phyloP scores from a whole-genome alignment of 2,113 vertebrate species.

The Picathartes gymnocephalus region DNA sequence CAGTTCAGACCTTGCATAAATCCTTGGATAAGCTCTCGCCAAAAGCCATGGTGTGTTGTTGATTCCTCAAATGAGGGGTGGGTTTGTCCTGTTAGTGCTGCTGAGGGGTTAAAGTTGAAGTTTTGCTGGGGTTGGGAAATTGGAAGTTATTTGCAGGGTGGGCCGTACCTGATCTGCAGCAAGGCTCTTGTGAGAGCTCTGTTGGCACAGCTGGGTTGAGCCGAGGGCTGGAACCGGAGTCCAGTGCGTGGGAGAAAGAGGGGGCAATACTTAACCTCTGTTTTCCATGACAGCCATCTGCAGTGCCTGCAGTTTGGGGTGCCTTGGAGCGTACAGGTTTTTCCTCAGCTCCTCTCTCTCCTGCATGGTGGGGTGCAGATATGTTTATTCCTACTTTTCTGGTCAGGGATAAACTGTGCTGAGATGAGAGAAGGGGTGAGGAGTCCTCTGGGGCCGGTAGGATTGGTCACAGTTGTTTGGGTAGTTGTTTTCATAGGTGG shows the following conservation, averaged over 20 bases:
- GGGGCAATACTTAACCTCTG: neutral
- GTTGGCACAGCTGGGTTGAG: neutral
- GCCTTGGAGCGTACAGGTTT: neutral
- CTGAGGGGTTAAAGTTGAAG: neutral
- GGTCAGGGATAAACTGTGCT: neutral
- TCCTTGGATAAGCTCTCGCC: neutral
- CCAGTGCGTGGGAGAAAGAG: accelerated
- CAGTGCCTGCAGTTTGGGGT: neutral
- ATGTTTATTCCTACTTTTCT: neutral
- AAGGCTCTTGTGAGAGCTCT: neutral
- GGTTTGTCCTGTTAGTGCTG: neutral
- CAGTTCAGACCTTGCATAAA: neutral
- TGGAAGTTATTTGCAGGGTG: neutral
- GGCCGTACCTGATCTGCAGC: too few species aligned
- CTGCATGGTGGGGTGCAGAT: neutral
- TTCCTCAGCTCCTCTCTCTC: neutral
- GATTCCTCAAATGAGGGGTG: neutral
- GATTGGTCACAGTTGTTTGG: neutral
- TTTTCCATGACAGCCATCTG: neutral
- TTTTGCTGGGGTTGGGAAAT: neutral
- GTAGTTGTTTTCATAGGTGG: neutral
- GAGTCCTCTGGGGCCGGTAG: neutral
- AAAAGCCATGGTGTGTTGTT: accelerated
- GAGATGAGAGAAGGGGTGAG: neutral
- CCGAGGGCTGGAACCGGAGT: neutral